phyloP scores from a whole-genome alignment of 2,888 invertebrate genomes.

The Megamerina dolium region DNA sequence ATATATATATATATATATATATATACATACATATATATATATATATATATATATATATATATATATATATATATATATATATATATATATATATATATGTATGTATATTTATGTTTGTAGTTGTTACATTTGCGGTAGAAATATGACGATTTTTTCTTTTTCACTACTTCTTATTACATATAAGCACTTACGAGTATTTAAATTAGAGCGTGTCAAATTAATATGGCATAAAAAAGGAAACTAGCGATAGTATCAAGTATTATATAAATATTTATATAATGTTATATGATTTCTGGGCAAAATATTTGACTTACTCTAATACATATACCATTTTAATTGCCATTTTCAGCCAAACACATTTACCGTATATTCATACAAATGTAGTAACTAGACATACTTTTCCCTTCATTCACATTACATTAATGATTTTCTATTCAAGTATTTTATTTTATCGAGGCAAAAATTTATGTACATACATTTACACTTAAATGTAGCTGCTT shows the following conservation, averaged over 20 bases:
- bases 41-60: neutral
- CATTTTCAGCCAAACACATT: no score
- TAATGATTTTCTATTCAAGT: constrained; percentile 38
- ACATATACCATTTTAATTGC: no score
- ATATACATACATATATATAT: neutral
- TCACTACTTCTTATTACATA: no score
- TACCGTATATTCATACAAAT: neutral
- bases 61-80: neutral
- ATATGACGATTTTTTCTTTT: neutral
- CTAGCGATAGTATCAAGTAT: no score
- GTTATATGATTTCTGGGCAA: no score
- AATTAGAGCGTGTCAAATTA: neutral
- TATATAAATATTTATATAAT: no score
- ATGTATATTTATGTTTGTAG: neutral
- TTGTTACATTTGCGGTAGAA: neutral
- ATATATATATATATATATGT: neutral
- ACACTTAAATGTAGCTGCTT: no score
- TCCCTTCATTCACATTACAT: constrained; percentile 11
- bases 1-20: neutral
- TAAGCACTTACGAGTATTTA: neutral
- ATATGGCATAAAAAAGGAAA: no score
- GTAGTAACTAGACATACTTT: neutral
- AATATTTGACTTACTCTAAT: no score
- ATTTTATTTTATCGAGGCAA: constrained; percentile 7
- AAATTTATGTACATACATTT: no score